Conservation (phyloP, 37 sponge, comb jelly and placozoan species). For the Mnemiopsis leidyi region DNA sequence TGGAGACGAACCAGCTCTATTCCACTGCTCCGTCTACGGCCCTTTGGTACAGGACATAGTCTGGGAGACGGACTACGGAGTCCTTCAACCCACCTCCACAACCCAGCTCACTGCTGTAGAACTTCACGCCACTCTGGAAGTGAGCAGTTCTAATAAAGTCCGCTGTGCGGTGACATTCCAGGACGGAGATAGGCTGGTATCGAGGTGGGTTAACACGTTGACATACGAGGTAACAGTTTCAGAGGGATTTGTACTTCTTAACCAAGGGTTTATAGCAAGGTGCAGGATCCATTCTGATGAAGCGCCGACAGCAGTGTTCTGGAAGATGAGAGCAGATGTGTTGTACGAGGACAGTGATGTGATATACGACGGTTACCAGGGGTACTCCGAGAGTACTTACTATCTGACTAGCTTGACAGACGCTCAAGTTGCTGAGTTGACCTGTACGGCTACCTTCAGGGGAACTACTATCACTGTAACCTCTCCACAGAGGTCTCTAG, state of each 20-base stretch:
- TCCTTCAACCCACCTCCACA: not conserved
- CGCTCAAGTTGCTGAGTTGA: not conserved
- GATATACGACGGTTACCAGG: not conserved
- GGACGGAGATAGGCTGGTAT: not conserved
- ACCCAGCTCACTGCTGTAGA: not conserved
- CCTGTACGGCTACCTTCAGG: not conserved
- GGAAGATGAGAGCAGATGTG: not conserved
- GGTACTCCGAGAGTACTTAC: not conserved
- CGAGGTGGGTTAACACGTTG: not conserved
- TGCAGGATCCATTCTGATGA: not conserved
- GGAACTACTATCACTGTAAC: not conserved
- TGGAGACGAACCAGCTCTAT: not conserved
- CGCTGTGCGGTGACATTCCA: not conserved
- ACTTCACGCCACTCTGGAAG: not conserved
- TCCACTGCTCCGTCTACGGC: not conserved
- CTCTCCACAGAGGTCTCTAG: not conserved
- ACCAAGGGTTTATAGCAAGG: not conserved
- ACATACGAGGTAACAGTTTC: not conserved
- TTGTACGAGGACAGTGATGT: not conserved
- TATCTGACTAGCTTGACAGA: not conserved
- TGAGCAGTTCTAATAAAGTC: not conserved
- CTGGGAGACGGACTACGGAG: not conserved
- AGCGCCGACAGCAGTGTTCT: not conserved
- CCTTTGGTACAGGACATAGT: not conserved
- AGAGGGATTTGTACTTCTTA: not conserved